Evolutionary conservation across 2,797 vertebrate species (phyloP).

Genomic region (Arremon aurantiirostris): DNA sequence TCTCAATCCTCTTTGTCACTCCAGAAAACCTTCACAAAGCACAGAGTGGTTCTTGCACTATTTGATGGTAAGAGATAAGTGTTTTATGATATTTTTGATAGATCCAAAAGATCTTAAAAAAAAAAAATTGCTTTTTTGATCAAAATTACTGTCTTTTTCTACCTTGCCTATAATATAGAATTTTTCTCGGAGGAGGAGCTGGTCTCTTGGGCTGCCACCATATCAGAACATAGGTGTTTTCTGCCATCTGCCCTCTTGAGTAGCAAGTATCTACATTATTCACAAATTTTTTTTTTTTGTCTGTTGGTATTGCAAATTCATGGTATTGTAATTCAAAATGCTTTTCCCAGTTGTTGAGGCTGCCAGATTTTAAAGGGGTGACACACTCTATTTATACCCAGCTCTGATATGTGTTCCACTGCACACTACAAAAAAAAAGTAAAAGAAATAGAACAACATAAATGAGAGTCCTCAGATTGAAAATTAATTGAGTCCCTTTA

Average conservation of each 20-base stretch:
- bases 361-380: not conserved
- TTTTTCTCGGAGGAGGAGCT: not conserved
- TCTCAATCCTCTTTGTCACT: not conserved
- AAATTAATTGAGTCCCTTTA: not conserved
- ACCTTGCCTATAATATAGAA: not conserved
- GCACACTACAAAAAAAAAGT: not conserved
- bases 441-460: not conserved
- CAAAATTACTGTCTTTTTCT: not conserved
- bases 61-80: not conserved
- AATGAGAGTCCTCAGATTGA: not conserved
- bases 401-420: not conserved
- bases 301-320: not conserved
- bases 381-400: not conserved
- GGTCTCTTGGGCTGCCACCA: not conserved
- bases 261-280: constrained; percentile 11
- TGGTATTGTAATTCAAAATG: constrained; percentile 22
- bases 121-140: not conserved
- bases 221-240: not conserved
- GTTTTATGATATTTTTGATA: not conserved
- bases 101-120: not conserved
- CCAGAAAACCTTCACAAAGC: not conserved
- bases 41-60: not conserved
- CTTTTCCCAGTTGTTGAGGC: not conserved
- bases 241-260: not conserved
- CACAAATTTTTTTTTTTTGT: not conserved